Conservation (phyloP, 1,140 invertebrate genomes). For the Planococcus citri region DNA sequence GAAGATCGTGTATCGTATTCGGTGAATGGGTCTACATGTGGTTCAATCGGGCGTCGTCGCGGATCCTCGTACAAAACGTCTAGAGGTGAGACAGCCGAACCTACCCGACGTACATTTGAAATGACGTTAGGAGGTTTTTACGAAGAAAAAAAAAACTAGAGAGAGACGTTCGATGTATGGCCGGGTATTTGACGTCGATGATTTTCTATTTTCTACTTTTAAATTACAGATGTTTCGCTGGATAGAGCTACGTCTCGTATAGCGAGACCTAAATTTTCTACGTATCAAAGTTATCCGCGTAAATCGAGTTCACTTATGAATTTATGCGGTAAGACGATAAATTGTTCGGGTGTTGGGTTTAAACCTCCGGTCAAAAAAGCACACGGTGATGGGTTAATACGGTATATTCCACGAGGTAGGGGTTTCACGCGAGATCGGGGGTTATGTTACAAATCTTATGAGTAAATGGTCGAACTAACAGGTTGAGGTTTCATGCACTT, state of each 20-base stretch:
- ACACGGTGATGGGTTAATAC: background rate
- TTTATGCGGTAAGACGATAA: slow-evolving; percentile 68
- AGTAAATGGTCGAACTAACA: no score
- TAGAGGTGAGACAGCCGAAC: slow-evolving; percentile 65
- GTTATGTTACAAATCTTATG: background rate
- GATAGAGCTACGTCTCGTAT: slow-evolving; percentile 32
- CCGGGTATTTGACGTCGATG: background rate
- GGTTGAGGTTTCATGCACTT: no score
- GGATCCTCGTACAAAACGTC: slow-evolving; percentile 76
- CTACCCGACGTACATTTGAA: no score
- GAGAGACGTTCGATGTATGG: no score
- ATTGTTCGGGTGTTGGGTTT: background rate
- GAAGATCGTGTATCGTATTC: slow-evolving; percentile 46
- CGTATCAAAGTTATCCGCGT: slow-evolving; percentile 64
- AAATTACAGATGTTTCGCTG: slow-evolving; percentile 49
- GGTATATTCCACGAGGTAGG: no score
- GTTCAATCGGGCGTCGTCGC: slow-evolving; percentile 53
- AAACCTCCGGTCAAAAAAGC: no score
- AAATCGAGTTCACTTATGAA: slow-evolving; percentile 88
- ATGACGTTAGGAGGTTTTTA: no score
- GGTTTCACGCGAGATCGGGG: no score
- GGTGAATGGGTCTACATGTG: slow-evolving; percentile 59
- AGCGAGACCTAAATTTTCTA: slow-evolving; percentile 61
- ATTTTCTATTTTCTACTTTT: no score
- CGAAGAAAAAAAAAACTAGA: no score